phyloP scores from a whole-genome alignment of 2,797 vertebrate genomes.

The Mus caroli region DNA sequence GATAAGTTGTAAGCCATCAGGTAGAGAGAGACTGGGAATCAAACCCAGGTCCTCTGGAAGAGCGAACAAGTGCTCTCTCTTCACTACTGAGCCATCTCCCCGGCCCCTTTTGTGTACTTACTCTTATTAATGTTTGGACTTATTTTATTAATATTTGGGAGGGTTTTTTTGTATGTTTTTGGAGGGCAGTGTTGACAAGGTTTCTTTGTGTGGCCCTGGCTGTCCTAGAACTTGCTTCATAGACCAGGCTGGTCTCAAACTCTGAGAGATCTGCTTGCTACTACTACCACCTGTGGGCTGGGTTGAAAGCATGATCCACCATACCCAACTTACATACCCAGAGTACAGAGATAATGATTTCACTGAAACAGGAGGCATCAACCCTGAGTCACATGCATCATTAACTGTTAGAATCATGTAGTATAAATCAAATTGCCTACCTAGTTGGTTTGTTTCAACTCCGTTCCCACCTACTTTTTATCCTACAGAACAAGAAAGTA shows the following conservation, averaged over 20 bases:
- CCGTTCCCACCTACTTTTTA: constrained; percentile 39
- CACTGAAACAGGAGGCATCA: neutral
- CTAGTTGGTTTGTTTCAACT: constrained; percentile 45
- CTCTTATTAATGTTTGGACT: too few species aligned
- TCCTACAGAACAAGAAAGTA: neutral
- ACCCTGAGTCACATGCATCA: neutral
- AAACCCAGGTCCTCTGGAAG: neutral
- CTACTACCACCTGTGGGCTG: neutral
- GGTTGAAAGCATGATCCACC: neutral
- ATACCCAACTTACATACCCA: neutral
- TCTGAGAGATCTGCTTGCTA: neutral
- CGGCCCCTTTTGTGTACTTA: neutral
- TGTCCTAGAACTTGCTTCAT: neutral
- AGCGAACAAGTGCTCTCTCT: neutral
- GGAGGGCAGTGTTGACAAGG: neutral
- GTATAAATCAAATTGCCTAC: constrained; percentile 5
- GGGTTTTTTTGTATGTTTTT: neutral
- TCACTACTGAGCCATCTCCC: neutral
- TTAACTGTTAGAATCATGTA: neutral
- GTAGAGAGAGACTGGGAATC: neutral
- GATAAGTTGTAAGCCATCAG: neutral
- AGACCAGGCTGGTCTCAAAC: neutral
- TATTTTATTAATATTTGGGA: neutral
- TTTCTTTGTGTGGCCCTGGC: neutral
- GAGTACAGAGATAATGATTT: constrained; percentile 55